phyloP scores from a whole-genome alignment of 2,888 invertebrate genomes.

The Sphaerophoria taeniata region DNA sequence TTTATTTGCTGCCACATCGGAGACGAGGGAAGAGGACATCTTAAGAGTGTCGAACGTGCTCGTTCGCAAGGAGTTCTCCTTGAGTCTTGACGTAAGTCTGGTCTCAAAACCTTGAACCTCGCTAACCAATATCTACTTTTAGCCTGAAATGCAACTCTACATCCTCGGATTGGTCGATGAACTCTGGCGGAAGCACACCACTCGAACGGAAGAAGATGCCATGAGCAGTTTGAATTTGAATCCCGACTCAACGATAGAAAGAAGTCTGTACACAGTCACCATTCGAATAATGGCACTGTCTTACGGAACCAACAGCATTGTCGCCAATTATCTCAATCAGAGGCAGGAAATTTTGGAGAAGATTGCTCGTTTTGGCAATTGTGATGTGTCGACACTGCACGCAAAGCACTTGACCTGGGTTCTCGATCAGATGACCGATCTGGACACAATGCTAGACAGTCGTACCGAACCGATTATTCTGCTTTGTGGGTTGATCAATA shows the following conservation, averaged over 20 bases:
- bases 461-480: slow-evolving; percentile 80
- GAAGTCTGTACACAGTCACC: slow-evolving; percentile 78
- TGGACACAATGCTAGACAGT: slow-evolving; percentile 80
- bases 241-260: slow-evolving; percentile 69
- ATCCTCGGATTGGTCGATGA: slow-evolving; percentile 77
- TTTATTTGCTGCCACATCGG: slow-evolving; percentile 78
- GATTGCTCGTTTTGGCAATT: slow-evolving; percentile 74
- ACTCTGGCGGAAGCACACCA: slow-evolving; percentile 75
- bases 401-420: slow-evolving; percentile 77
- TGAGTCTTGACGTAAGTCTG: slow-evolving; percentile 76
- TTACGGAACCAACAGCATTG: slow-evolving; percentile 71
- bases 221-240: slow-evolving; percentile 52
- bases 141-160: slow-evolving; percentile 78
- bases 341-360: slow-evolving; percentile 76
- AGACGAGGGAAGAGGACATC: slow-evolving; percentile 76
- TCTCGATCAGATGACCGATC: slow-evolving; percentile 78
- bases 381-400: slow-evolving; percentile 77
- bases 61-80: slow-evolving; percentile 78
- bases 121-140: slow-evolving; percentile 23
- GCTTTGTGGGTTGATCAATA: slow-evolving; percentile 79
- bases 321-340: slow-evolving; percentile 65
- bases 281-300: slow-evolving; percentile 80
- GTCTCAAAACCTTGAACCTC: not conserved
- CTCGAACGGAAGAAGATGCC: slow-evolving; percentile 43
- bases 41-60: slow-evolving; percentile 77